Evolutionary conservation across 2,113 vertebrate species (phyloP).

Genomic region (Thermophis baileyi): DNA sequence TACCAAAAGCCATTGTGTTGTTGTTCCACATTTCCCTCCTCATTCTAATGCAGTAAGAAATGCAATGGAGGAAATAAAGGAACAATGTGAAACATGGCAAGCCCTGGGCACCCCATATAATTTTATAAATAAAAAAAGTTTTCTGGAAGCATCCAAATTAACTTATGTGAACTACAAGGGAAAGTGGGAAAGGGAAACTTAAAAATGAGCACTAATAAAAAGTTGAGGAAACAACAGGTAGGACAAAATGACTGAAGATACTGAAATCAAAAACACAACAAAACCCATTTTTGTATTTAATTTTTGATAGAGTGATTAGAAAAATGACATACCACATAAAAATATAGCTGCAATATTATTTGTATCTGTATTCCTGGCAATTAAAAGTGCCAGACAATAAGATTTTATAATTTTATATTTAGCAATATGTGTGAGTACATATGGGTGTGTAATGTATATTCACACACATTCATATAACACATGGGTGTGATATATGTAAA

Average conservation of each 20-base stretch:
- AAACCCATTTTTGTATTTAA: neutral
- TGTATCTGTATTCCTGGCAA: neutral
- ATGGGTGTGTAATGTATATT: neutral
- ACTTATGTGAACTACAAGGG: neutral
- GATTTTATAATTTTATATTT: neutral
- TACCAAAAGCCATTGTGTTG: neutral
- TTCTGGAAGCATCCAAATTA: neutral
- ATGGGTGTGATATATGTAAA: neutral
- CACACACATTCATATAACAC: neutral
- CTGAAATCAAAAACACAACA: neutral
- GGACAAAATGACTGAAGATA: neutral
- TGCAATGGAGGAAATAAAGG: neutral
- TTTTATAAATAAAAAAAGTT: neutral
- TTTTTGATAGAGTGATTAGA: neutral
- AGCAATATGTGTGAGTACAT: neutral
- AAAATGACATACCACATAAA: neutral
- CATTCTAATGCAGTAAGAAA: neutral
- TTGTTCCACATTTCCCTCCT: neutral
- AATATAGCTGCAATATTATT: neutral
- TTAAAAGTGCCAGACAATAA: neutral
- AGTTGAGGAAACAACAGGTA: neutral
- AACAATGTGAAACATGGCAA: neutral
- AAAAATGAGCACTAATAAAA: neutral
- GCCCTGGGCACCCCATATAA: neutral
- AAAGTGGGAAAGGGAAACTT: neutral